Evolutionary conservation across 2,113 vertebrate species (phyloP), one percentile per base, ranked within the genome.

Genomic region (Salvator merianae): DNA sequence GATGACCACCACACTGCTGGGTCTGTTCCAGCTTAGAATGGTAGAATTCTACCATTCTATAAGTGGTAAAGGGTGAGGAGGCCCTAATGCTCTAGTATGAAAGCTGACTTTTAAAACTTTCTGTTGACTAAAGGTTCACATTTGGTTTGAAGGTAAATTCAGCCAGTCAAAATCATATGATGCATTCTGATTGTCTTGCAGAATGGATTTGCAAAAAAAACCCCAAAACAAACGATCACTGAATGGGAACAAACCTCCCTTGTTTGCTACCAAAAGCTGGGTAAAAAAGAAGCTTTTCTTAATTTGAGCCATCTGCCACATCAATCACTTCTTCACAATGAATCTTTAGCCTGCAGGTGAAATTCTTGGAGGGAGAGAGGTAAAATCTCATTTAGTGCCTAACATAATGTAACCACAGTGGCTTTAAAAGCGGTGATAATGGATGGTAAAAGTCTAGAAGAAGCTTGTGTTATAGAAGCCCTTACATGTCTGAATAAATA

Each of bases 341-440:
- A 68, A 43, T 70, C 72, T 69, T 86, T 86, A 76, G 71, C 47
- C 70, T 81, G 71, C 78, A 86, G 72, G 78, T 81, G 71, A 81
- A 86, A 76, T 69, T 81, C 47, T 55, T 85, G 71, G 63, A 8
- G 24, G 47, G 50, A 13, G 40, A 4, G n/a, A 30, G 38, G 38
- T 14, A 22, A 55, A 32, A 68, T 55, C 30, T 28, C 3, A 10
- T 74, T 81, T 26, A 59, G 1, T 68, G n/a, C 26, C 14, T 2
- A 62, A 72, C 34, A 73, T n/a, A 66, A 55, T 32, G 13, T 43
- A 43, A 81, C 26, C 13, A 34, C 50, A 38, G 36, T 36, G 36
- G 47, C 78, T 69, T 81, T 69, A 59, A 86, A 84, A 62, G 34
- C 82, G 13, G n/a, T 32, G 32, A 14, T 50, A 63, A 66, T 24